These are phyloP conservation scores for Nowickia ferox DNA, from an alignment of 2,888 invertebrate species.

Conservation along the genomic window DNA sequence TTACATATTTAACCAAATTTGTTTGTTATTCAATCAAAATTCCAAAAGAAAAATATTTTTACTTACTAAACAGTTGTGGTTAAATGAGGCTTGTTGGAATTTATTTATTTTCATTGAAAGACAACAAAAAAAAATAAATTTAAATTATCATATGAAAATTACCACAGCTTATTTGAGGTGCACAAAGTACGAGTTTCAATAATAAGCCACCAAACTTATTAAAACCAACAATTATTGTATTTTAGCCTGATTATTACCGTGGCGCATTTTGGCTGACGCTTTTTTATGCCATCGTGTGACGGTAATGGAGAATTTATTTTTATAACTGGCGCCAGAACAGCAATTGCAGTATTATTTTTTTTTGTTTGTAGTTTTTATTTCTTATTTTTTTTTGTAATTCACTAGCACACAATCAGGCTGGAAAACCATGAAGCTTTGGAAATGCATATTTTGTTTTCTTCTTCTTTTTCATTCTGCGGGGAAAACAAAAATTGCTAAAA, in stretches of 20 bases:
- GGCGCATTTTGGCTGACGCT: slow-evolving; percentile 60
- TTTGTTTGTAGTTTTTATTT: not conserved
- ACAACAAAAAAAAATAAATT: not conserved
- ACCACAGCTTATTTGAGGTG: slow-evolving; percentile 37
- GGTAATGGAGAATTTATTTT: slow-evolving; percentile 70
- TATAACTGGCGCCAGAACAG: slow-evolving; percentile 69
- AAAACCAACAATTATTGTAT: slow-evolving; percentile 60
- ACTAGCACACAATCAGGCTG: slow-evolving; percentile 57
- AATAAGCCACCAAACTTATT: slow-evolving; percentile 41
- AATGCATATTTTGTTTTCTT: slow-evolving; percentile 26
- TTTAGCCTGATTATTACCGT: slow-evolving; percentile 66
- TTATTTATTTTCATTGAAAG: slow-evolving; percentile 1
- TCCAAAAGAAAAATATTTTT: not conserved
- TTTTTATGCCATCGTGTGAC: slow-evolving; percentile 58
- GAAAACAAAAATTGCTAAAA: slow-evolving; percentile 16
- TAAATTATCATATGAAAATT: slow-evolving; percentile 41
- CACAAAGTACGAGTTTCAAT: not conserved
- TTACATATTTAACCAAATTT: not conserved
- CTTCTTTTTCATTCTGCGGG: not conserved
- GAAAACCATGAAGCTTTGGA: slow-evolving; percentile 55
- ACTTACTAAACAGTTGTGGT: not conserved
- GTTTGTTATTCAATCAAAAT: not conserved
- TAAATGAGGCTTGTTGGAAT: slow-evolving; percentile 18
- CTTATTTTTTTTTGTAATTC: slow-evolving; percentile 15
- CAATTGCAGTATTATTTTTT: slow-evolving; percentile 62